Evolutionary conservation across 2,113 vertebrate species (phyloP), one percentile per base, ranked within the genome.

Genomic region (Atractosteus spatula): DNA sequence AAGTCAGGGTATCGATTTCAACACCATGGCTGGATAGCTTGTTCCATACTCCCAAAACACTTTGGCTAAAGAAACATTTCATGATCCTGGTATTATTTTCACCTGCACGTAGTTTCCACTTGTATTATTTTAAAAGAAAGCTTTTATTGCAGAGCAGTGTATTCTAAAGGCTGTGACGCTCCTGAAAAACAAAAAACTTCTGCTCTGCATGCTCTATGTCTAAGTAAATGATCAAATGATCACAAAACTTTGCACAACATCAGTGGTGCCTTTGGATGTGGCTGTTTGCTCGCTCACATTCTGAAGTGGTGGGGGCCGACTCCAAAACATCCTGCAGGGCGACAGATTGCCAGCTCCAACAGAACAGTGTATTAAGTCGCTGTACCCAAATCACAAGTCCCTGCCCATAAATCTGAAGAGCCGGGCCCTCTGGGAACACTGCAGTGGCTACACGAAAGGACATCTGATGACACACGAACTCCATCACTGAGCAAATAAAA

Each of bases 401-500:
- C 10, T 66, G 45, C 56, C 47, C 71, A 72, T 78, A 79, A 74
- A 75, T 85, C 68, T 71, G 55, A 44, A 61, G 57, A 70, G 2
- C 42, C 11, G 55, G 59, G 67, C 44, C 77, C 65, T 80, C 12
- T 85, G 88, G 89, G 86, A 91, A 91, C 91, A 90, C 89, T 88
- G 87, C 87, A 82, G 84, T 91, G 86, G 92, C 91, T 92, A 88
- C 88, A 93, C 90, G 91, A 92, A 93, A 93, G 91, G 92, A 94
- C 91, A 94, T 92, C 87, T 89, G 88, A 92, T 95, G 92, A 94
- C 91, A 94, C 90, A 91, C 68, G 79, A 92, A 88, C 90, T 93
- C 88, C 89, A 92, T 93, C 92, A 93, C 87, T 84, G 80, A 93
- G 91, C 89, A 92, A 92, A 95, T 91, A 95, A 94, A 93, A 94